Evolutionary conservation across 2,888 invertebrate species (phyloP), one percentile per base, ranked within the genome.

Genomic region (Drosophila mimetica): DNA sequence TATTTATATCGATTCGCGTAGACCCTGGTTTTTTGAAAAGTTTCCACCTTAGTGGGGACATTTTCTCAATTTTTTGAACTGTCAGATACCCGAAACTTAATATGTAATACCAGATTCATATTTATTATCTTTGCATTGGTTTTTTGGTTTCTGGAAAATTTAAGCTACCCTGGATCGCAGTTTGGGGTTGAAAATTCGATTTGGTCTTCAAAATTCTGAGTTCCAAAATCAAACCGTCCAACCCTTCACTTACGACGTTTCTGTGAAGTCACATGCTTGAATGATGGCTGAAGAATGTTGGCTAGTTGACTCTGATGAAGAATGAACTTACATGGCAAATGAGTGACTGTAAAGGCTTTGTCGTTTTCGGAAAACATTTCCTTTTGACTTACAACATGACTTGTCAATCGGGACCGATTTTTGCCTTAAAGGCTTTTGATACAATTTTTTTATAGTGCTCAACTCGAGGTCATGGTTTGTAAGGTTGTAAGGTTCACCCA

Each of bases 31-130:
- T 52, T 46, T 66, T 4, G n/a, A 51, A 69, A 66, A 41, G 16
- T 16, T 64, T 25, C 25, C 42, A 34, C 41, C 41, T 59, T 20
- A 36, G 36, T 25, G 44, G 16, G 36, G 28, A 36, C 30, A 76
- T 75, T 69, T 81, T 79, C 63, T 73, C 76, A 75, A 83, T 80
- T 66, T 86, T 63, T 71, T 54, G n/a, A 86, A 71, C 71, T 84
- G 84, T 82, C 86, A 83, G 71, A 73, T 69, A 61, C 82, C 79
- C 51, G 47, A 72, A 79, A 72, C 55, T 79, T 60, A 74, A 71
- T 71, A 71, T 79, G 74, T 76, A 60, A 75, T 70, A 53, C 64
- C 58, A 65, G 14, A 59, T 42, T n/a, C n/a, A n/a, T n/a, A n/a
- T n/a, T n/a, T n/a, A n/a, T 34, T 13, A 44, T 9, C 7, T 34